These are phyloP conservation scores for Vanessa atalanta DNA, from an alignment of 1,140 invertebrate species.

Conservation along the genomic window DNA sequence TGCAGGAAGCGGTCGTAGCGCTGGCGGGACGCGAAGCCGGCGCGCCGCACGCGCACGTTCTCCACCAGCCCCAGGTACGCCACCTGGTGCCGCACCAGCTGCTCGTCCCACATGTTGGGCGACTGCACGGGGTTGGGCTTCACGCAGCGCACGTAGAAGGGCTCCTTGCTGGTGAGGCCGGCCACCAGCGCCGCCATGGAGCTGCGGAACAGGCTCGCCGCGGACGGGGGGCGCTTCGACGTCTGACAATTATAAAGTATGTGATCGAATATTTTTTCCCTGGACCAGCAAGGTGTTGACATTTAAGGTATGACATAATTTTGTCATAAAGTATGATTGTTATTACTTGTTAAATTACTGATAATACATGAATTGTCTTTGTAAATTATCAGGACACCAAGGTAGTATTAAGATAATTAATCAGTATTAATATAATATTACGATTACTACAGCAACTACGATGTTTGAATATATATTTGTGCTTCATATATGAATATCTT, in stretches of 20 bases:
- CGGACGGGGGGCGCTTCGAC: conserved; percentile 95
- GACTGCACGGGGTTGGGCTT: conserved; percentile 97
- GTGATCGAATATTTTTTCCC: not conserved
- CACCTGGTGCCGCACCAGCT: conserved; percentile 92
- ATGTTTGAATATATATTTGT: no score
- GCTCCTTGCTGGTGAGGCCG: conserved; percentile 94
- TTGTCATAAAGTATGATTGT: no score
- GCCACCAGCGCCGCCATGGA: conserved; percentile 95
- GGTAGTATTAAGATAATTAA: no score
- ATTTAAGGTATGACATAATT: no score
- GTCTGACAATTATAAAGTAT: conserved; percentile 84
- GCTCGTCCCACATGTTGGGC: conserved; percentile 80
- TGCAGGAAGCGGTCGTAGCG: conserved; percentile 91
- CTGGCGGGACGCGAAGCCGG: conserved; percentile 96
- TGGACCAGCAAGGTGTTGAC: no score
- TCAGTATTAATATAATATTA: no score
- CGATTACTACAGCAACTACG: no score
- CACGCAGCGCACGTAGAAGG: conserved; percentile 97
- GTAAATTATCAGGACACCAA: no score
- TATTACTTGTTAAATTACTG: no score
- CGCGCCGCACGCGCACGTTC: conserved; percentile 95
- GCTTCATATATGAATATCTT: no score
- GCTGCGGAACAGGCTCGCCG: conserved; percentile 95
- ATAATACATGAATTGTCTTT: no score
- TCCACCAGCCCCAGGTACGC: conserved; percentile 94